Evolutionary conservation across 2,797 vertebrate genomes (phyloP), one percentile per base, ranked within the genome.

Genomic region (Acipenser transmontanus): DNA sequence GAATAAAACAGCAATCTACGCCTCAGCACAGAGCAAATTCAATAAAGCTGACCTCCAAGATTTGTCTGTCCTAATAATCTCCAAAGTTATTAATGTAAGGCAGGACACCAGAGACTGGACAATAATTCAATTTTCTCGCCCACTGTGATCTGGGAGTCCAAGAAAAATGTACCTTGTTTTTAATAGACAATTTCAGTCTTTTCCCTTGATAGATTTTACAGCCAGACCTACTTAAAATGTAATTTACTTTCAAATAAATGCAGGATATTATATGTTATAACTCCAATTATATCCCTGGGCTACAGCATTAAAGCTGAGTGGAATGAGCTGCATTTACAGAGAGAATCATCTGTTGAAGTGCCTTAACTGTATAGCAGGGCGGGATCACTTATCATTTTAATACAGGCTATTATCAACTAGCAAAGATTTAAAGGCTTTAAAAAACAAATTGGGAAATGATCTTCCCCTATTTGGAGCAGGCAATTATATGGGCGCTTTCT

Each of bases 191-290:
- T 57, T 57, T 57, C 14, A 13, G 1, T 57, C 54, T n/a, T 11
- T 57, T 57, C 54, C 54, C 54, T 57, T 57, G 54, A 57, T n/a
- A 57, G 12, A 11, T 57, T n/a, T 57, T 57, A 57, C 6, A 57
- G 54, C 6, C 12, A 57, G 54, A 57, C 54, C 54, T n/a, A 13
- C 54, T 57, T 57, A 57, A 57, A 57, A 57, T 57, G 12, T 13
- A 57, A 57, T 57, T 57, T 57, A 57, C 54, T 57, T 57, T 57
- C 54, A 57, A 11, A 57, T 57, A 57, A 57, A 57, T n/a, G 9
- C 54, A 57, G 54, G 11, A 57, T 13, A 57, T 57, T 7, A 57
- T 57, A 57, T n/a, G 14, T 57, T n/a, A 57, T 13, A 11, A 8
- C 12, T 57, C 54, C 54, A n/a, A 13, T 57, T 57, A 57, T 57